These are phyloP conservation scores for Pristionchus japonicus DNA, from an alignment of 2,888 invertebrate species.

Conservation along the genomic window DNA sequence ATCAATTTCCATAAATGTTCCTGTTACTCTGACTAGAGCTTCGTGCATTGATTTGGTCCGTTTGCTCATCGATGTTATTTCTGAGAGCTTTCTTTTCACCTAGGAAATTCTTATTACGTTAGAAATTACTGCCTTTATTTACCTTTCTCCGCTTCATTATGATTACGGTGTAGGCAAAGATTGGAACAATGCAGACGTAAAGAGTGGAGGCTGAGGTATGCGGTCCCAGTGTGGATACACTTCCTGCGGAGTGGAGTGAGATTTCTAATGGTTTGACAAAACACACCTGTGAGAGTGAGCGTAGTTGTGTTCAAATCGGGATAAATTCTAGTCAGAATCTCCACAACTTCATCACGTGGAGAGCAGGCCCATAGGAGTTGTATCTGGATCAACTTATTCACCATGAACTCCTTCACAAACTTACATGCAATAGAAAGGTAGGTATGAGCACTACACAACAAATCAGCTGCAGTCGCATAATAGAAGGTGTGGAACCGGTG, in stretches of 20 bases:
- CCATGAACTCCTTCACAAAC: too few relatives aligned
- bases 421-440: not conserved
- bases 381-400: not conserved
- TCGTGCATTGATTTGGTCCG: not conserved
- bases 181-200: not conserved
- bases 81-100: not conserved
- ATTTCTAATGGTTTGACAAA: not conserved
- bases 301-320: not conserved
- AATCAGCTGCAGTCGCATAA: not conserved
- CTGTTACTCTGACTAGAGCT: not conserved
- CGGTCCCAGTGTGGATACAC: not conserved
- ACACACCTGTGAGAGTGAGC: not conserved
- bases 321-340: not conserved
- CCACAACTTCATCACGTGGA: not conserved
- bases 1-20: too few relatives aligned
- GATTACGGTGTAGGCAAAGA: not conserved
- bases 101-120: not conserved
- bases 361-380: not conserved
- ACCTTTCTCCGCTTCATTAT: not conserved
- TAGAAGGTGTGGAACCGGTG: not conserved
- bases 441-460: not conserved
- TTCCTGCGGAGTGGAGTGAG: not conserved
- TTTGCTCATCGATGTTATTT: not conserved
- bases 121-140: too few relatives aligned
- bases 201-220: not conserved